A percentile compares a stretch with the other conserved stretches of the same genome.
Conservation (phyloP, 1,140 invertebrate species). For the Drosophila littoralis region DNA sequence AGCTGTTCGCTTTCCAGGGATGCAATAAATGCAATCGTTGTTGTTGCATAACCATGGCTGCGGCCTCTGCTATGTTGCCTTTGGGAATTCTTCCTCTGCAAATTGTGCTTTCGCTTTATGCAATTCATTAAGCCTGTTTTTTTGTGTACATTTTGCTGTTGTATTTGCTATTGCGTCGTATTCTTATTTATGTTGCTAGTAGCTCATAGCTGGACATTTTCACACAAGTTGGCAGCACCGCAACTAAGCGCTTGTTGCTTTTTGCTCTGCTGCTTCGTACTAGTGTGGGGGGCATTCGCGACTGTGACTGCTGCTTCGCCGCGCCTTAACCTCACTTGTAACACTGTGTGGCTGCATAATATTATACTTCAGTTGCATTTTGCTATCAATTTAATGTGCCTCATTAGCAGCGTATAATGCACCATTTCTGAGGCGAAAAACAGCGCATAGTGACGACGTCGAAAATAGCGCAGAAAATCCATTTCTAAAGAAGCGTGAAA, state of each 20-base stretch:
- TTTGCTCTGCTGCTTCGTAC: slow-evolving; percentile 46
- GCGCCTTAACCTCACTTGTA: slow-evolving; percentile 57
- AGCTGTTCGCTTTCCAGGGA: slow-evolving; percentile 48
- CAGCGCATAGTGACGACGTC: background rate
- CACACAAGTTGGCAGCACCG: slow-evolving; percentile 38
- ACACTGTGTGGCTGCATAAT: slow-evolving; percentile 52
- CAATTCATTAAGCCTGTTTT: background rate
- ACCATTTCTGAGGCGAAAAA: slow-evolving; percentile 33
- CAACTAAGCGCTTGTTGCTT: slow-evolving; percentile 48
- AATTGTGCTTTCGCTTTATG: background rate
- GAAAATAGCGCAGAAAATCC: slow-evolving; percentile 1
- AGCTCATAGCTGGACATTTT: slow-evolving; percentile 9
- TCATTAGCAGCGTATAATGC: slow-evolving; percentile 49
- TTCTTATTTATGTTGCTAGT: slow-evolving; percentile 16
- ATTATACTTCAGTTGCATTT: slow-evolving; percentile 42
- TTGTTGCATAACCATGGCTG: slow-evolving; percentile 44
- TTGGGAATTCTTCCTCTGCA: background rate
- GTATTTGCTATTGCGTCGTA: slow-evolving; percentile 42
- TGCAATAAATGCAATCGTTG: slow-evolving; percentile 38
- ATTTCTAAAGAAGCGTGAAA: slow-evolving; percentile 35
- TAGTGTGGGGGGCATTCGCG: slow-evolving; percentile 47
- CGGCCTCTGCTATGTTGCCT: background rate
- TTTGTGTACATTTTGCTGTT: background rate
- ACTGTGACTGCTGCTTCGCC: slow-evolving; percentile 32
- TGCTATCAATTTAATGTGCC: slow-evolving; percentile 33